Evolutionary conservation across 2,888 invertebrate genomes (phyloP), one percentile per base, ranked within the genome.

Genomic region (Limenitis camilla): DNA sequence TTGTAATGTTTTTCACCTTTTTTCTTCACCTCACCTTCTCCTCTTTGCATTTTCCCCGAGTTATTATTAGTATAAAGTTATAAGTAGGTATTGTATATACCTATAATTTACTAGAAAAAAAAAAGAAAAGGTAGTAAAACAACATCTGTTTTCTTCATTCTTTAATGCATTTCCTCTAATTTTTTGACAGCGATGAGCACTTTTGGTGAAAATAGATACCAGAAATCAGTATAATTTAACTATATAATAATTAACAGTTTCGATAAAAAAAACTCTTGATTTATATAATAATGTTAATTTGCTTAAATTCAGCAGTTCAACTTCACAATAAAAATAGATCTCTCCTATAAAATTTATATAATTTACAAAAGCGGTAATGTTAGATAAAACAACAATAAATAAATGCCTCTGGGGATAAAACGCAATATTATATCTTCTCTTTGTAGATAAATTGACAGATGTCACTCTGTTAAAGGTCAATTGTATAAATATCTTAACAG

Each of bases 171-270:
- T 87, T 88, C 87, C 76, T 80, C 87, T 88, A 88, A 87, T 83
- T 85, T 86, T 82, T 87, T 85, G 90, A 90, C 89, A 90, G 90
- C 90, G 89, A 89, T 90, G 91, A 91, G 91, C 91, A 91, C 90
- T 90, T 91, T 90, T 89, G 90, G 91, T 90, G 90, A 90, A 90
- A 90, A 84, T 83, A 87, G 86, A 79, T 84, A 84, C 81, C 81
- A 84, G 83, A 84, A 84, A 82, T 81, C 71, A 84, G 75, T 81
- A 76, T 76, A 81, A 77, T 76, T 62, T 60, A 61, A 62, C 63
- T 75, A 74, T 67, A 61, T 76, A 79, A 76, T 78, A 64, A 81
- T 80, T 78, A 84, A 83, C 82, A 82, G 74, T 78, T 74, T 75
- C 76, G 72, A 78, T 80, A 74, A 74, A 81, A 81, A 74, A 76